Base-by-base conservation (phyloP, 2,888 invertebrate species). In the Rapana venosa region DNA sequence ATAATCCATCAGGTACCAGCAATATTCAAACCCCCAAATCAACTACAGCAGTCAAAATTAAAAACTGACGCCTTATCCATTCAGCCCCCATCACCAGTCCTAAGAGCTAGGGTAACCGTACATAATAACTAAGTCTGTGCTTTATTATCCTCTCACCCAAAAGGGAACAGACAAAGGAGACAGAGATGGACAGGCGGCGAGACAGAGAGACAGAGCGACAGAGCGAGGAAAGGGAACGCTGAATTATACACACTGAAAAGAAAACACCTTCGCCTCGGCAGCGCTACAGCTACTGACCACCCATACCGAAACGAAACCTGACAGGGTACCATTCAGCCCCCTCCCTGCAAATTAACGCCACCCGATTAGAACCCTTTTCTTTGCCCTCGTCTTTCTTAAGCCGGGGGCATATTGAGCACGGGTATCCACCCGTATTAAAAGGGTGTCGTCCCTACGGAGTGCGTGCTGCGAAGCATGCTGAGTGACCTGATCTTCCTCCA, bases 381-480 rank as follows among this genome's bases (percentile, higher is more conserved):
- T 32, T 5, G 15, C 32, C 32, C 81, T 22, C 8, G 20, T 22
- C 36, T 11, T n/a, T 8, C 36, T 36, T 20, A 20, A 8, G 30
- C 8, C 30, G 17, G 20, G 81, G 36, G 81, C 22, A 81, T 36
- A 81, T 36, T 81, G 81, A 81, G 81, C 4, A 81, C 81, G 81
- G 35, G 81, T 81, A 22, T 22, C 81, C 81, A 81, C 36, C 81
- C 81, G 81, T 35, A 26, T 81, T 81, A 81, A 81, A 81, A 20
- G 81, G 36, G 36, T 35, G 81, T 35, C 36, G 22, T 81, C 36
- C 22, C 35, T 22, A 22, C 81, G 35, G 36, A 81, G 81, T 22
- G 22, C 81, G 5, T 36, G 81, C 81, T 17, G 36, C 35, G 36
- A 36, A 0, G 84, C 84, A 56, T 85, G 85, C 13, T 85, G 58